These are phyloP conservation scores for Idris sp. DNA, from an alignment of 1,140 invertebrate genomes.

Conservation along the genomic window DNA sequence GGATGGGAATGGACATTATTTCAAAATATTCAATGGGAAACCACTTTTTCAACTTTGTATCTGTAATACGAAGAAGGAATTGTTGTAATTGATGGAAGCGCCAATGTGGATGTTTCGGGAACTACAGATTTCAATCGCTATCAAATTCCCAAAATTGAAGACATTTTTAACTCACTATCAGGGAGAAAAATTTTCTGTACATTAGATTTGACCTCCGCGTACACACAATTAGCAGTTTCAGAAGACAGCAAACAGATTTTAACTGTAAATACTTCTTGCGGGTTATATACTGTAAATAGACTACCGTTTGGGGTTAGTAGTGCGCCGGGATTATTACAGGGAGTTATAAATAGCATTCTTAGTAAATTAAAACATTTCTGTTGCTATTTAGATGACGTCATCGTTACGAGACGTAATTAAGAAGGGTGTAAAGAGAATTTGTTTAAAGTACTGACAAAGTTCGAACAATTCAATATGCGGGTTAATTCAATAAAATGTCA, in stretches of 20 bases:
- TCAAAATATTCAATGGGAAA: no score
- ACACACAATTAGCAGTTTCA: slow-evolving; percentile 67
- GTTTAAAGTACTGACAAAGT: slow-evolving; percentile 37
- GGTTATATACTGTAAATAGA: slow-evolving; percentile 63
- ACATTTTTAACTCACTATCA: slow-evolving; percentile 66
- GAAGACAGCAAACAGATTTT: slow-evolving; percentile 55
- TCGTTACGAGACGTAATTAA: slow-evolving; percentile 41
- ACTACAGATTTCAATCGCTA: slow-evolving; percentile 66
- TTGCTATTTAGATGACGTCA: slow-evolving; percentile 69
- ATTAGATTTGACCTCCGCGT: slow-evolving; percentile 69
- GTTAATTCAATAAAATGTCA: slow-evolving; percentile 51
- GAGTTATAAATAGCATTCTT: slow-evolving; percentile 64
- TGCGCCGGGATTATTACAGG: slow-evolving; percentile 68
- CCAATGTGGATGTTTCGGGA: no score
- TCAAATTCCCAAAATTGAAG: slow-evolving; percentile 65
- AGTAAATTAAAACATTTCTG: slow-evolving; percentile 42
- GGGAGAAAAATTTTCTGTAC: slow-evolving; percentile 65
- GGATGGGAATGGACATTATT: no score
- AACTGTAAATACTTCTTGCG: slow-evolving; percentile 66
- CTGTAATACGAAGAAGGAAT: no score
- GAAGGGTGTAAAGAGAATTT: slow-evolving; percentile 43
- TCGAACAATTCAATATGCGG: slow-evolving; percentile 52
- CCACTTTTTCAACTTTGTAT: no score
- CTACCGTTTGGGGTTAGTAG: slow-evolving; percentile 65
- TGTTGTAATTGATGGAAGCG: no score